These are phyloP conservation scores for Phortica variegata DNA, from an alignment of 1,140 invertebrate species.

Conservation along the genomic window DNA sequence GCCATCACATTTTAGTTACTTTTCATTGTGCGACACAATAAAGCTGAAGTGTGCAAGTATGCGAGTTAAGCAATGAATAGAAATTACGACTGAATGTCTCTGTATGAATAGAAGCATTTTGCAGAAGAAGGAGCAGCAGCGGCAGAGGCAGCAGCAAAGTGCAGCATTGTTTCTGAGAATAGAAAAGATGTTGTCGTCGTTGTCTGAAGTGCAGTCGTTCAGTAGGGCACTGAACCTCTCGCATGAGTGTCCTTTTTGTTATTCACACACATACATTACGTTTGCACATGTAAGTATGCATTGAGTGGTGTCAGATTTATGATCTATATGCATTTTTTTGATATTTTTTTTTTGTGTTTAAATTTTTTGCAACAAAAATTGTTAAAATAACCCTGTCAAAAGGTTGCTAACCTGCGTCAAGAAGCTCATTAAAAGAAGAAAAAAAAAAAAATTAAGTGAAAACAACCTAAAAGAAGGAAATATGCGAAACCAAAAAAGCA, in stretches of 20 bases:
- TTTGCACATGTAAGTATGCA: neutral
- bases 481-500: neutral
- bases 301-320: too few relatives aligned
- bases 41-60: too few relatives aligned
- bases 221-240: slow-evolving; percentile 36
- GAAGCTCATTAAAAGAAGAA: neutral
- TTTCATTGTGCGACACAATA: neutral
- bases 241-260: neutral
- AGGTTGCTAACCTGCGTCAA: neutral
- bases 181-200: too few relatives aligned
- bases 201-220: slow-evolving; percentile 17
- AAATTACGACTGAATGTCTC: slow-evolving; percentile 2
- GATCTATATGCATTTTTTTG: too few relatives aligned
- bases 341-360: too few relatives aligned
- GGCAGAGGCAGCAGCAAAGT: too few relatives aligned
- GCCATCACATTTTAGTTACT: neutral
- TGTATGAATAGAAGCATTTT: too few relatives aligned
- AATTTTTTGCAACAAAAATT: too few relatives aligned
- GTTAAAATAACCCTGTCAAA: neutral
- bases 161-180: too few relatives aligned
- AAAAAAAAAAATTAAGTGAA: neutral
- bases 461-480: neutral
- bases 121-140: too few relatives aligned
- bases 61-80: neutral
- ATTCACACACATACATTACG: slow-evolving; percentile 6